Base-by-base conservation (phyloP, 1,140 invertebrate species). In the Macrocentrus cingulum region DNA sequence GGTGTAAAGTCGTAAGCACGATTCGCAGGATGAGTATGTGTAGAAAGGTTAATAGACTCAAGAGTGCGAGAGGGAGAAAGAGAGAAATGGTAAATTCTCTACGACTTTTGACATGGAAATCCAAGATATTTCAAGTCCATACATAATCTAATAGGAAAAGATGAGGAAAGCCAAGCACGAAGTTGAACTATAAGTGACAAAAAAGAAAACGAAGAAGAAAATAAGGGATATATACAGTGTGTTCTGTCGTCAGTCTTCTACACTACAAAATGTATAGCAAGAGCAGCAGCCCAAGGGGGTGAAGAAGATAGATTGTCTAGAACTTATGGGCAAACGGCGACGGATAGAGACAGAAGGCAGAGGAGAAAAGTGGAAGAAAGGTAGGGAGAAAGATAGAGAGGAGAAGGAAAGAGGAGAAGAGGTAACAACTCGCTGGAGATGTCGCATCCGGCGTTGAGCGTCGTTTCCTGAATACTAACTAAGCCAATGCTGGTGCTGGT, bases 381-480 rank as follows among this genome's bases (percentile, higher is more conserved):
- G 22, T 15, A 32, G 23, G 16, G 45, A 61, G 39, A 25, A 19
- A 49, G 34, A 56, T 50, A 18, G 19, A 45, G 22, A 57, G 13
- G 39, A 18, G 13, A 36, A 52, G 61, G 49, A 29, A 61, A 39
- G 61, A 36, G 25, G 52, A 62, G 64, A 54, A 57, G 57, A 65
- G 68, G 68, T 70, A 73, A 73, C 68, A 73, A 75, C 69, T 71
- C 64, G 70, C 66, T 74, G 68, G 70, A 74, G 74, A 73, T 71
- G 71, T 72, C 71, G 74, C 71, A 74, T 74, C 74, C 71, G 71
- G 71, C 69, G 70, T 69, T 61, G 29, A 39, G 55, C 59, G 63
- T 68, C 66, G 64, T 63, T 63, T 54, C 63, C 66, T 73, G 74
- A 68, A 74, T 76, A 75, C 64, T 70, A 75, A 75, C 56, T 75